phyloP scores from a whole-genome alignment of 1,140 invertebrate genomes.

The Nebria ingens region DNA sequence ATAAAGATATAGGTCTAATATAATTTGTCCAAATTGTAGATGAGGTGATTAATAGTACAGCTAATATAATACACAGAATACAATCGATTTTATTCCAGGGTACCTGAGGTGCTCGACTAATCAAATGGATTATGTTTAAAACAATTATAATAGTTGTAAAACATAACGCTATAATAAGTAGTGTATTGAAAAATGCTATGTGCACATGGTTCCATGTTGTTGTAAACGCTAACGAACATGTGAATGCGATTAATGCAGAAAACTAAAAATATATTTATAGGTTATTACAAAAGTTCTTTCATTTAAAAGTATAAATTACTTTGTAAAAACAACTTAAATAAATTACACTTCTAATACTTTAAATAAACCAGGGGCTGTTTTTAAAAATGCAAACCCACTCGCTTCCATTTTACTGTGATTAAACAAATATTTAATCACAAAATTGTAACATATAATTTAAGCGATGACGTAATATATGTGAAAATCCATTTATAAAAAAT shows the following conservation, averaged over 20 bases:
- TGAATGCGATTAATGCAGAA: not conserved
- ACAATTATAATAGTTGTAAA: not conserved
- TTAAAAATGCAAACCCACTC: not conserved
- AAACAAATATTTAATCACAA: too few species aligned
- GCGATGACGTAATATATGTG: too few species aligned
- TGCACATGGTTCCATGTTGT: not conserved
- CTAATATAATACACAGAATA: not conserved
- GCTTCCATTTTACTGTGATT: too few species aligned
- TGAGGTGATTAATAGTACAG: not conserved
- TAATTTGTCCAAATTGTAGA: not conserved
- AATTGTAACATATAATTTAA: too few species aligned
- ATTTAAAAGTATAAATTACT: not conserved
- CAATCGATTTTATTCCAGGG: not conserved
- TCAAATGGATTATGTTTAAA: not conserved
- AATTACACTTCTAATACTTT: not conserved
- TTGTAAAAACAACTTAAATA: not conserved
- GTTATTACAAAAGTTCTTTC: not conserved
- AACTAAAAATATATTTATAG: not conserved
- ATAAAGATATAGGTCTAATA: not conserved
- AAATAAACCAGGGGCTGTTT: not conserved
- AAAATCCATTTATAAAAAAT: too few species aligned
- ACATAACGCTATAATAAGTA: not conserved
- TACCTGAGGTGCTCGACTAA: not conserved
- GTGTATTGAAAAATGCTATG: not conserved
- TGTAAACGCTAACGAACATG: not conserved